A percentile compares a stretch with the other conserved stretches of the same genome.
Evolutionary conservation across 30 jellyfish, hydroid and myxozoan genomes (phyloP).

Genomic region (Turritopsis dohrnii): DNA sequence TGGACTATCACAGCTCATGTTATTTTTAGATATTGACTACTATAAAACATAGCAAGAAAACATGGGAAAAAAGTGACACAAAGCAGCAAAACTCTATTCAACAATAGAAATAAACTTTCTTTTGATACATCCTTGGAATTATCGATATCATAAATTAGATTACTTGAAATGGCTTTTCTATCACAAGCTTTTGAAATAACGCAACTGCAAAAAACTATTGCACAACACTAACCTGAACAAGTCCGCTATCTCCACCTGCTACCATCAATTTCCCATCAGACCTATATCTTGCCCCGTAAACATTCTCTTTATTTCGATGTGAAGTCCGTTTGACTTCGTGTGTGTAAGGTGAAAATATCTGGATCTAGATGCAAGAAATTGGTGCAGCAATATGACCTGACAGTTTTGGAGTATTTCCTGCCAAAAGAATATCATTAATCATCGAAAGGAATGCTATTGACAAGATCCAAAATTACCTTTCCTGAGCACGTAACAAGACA

Average conservation of each 20-base stretch:
- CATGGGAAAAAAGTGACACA: no score
- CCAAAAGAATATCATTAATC: not conserved
- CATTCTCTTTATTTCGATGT: conserved; percentile 75
- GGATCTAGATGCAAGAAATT: conserved; percentile 42
- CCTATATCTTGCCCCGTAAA: conserved; percentile 67
- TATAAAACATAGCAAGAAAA: no score
- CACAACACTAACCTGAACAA: conserved; percentile 52
- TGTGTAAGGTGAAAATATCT: conserved; percentile 65
- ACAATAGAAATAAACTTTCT: no score
- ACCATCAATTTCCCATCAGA: conserved; percentile 79
- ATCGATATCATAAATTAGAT: not conserved
- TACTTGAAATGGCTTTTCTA: no score
- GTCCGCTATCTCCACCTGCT: conserved; percentile 91
- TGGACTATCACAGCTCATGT: no score
- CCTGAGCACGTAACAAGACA: conserved; percentile 82
- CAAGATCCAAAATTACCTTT: conserved; percentile 46
- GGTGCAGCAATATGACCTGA: not conserved
- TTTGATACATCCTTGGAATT: no score
- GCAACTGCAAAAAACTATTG: not conserved
- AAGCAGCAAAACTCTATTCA: no score
- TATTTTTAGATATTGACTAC: no score
- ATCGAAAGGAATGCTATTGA: not conserved
- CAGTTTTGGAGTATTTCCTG: not conserved
- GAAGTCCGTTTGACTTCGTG: conserved; percentile 68
- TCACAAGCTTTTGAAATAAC: no score